These are phyloP conservation scores for Heliconius hewitsoni DNA, from an alignment of 1,140 invertebrate genomes.

Conservation along the genomic window DNA sequence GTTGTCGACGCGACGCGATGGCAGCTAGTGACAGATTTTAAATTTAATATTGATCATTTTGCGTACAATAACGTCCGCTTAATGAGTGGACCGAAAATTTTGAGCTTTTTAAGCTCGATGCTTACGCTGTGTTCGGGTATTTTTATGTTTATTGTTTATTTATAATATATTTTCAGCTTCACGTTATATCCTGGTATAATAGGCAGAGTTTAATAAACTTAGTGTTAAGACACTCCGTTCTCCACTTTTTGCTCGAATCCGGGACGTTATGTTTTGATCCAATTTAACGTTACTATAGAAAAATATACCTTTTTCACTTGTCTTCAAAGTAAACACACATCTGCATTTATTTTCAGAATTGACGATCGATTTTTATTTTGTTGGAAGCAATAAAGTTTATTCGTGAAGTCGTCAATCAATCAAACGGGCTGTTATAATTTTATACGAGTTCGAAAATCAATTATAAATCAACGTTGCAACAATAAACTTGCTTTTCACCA, in stretches of 20 bases:
- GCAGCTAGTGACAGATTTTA: conserved; percentile 55
- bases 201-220: neutral
- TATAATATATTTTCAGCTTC: no score
- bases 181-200: no score
- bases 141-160: neutral
- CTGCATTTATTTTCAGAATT: conserved; percentile 29
- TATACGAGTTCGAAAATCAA: conserved; percentile 42
- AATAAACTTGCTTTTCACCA: conserved; percentile 38
- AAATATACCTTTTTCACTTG: neutral
- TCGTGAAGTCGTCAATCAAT: conserved; percentile 49
- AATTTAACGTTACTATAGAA: neutral
- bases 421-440: conserved; percentile 45
- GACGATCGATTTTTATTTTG: conserved; percentile 40
- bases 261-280: no score
- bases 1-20: conserved; percentile 43
- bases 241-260: neutral
- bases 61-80: conserved; percentile 40
- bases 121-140: neutral
- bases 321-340: conserved; percentile 2
- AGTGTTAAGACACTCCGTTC: neutral
- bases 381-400: conserved; percentile 44
- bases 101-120: neutral
- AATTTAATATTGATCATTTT: conserved; percentile 63
- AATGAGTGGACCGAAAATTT: conserved; percentile 32
- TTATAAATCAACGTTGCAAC: conserved; percentile 41